Percentiles rank a stretch among this genome's conserved stretches.
Evolutionary conservation across 2,888 invertebrate species (phyloP).

Genomic region (Caenorhabditis parvicauda): DNA sequence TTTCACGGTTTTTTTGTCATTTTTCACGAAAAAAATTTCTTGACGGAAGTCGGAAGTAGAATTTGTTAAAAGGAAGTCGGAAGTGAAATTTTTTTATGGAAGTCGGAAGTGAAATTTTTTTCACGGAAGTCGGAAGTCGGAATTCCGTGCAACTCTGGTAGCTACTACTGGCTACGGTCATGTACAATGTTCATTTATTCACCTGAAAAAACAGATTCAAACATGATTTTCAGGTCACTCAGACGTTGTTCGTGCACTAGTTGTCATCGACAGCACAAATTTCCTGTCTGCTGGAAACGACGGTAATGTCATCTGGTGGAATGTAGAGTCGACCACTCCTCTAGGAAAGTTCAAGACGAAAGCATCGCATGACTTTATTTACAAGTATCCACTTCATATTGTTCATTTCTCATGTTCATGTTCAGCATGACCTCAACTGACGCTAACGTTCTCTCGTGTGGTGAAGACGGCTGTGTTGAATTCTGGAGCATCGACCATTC

Average conservation of each 20-base stretch:
- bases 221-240: conserved; percentile 73
- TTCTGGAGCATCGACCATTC: conserved; percentile 32
- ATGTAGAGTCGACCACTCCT: conserved; percentile 75
- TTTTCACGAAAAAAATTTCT: too few relatives aligned
- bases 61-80: too few relatives aligned
- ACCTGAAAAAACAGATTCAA: background rate
- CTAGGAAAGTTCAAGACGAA: conserved; percentile 65
- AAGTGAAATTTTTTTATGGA: too few relatives aligned
- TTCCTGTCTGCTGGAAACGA: conserved; percentile 92
- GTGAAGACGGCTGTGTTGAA: conserved; percentile 52
- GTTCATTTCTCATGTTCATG: background rate
- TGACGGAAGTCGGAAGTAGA: too few relatives aligned
- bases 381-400: conserved; percentile 28
- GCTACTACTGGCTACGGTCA: too few relatives aligned
- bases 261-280: conserved; percentile 73
- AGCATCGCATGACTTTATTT: conserved; percentile 51
- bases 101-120: too few relatives aligned
- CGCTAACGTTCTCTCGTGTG: conserved; percentile 38
- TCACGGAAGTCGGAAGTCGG: too few relatives aligned
- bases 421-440: conserved; percentile 29
- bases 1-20: too few relatives aligned
- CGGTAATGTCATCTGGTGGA: conserved; percentile 81
- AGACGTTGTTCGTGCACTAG: conserved; percentile 84
- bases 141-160: too few relatives aligned
- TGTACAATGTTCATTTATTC: too few relatives aligned